Conservation (phyloP, 2,888 invertebrate species). For the Platycnemis pennipes region DNA sequence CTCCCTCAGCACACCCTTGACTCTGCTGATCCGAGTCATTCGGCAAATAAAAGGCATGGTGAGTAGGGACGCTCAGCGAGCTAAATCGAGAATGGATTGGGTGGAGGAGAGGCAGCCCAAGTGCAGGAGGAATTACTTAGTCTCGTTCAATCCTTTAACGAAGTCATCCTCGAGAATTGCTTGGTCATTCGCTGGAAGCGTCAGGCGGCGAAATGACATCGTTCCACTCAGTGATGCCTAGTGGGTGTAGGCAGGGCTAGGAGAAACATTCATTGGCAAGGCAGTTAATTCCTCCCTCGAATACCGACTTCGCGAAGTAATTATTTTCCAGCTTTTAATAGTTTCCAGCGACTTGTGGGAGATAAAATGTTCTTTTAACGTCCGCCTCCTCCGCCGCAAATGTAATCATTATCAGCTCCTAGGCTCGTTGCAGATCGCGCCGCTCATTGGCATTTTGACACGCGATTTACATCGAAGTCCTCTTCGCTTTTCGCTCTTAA, state of each 20-base stretch:
- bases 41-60: neutral
- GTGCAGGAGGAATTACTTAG: slow-evolving; percentile 49
- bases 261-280: neutral
- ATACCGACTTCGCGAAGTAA: neutral
- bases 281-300: neutral
- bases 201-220: slow-evolving; percentile 49
- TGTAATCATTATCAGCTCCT: neutral
- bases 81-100: slow-evolving; percentile 61
- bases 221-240: neutral
- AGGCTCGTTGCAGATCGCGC: neutral
- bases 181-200: slow-evolving; percentile 43
- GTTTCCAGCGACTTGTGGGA: neutral
- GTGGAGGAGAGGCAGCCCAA: neutral
- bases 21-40: neutral
- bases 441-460: neutral
- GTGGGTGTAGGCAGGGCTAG: neutral
- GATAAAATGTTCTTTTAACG: slow-evolving; percentile 8
- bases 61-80: neutral
- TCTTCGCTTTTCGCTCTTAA: neutral
- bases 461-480: neutral
- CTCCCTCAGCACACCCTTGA: neutral
- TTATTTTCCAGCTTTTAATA: neutral
- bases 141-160: slow-evolving; percentile 45
- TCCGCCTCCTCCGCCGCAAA: neutral
- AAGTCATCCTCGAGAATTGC: slow-evolving; percentile 50